phyloP scores from a whole-genome alignment of 92 coral and sea anemone genomes.

The Phenganax stokvisi region DNA sequence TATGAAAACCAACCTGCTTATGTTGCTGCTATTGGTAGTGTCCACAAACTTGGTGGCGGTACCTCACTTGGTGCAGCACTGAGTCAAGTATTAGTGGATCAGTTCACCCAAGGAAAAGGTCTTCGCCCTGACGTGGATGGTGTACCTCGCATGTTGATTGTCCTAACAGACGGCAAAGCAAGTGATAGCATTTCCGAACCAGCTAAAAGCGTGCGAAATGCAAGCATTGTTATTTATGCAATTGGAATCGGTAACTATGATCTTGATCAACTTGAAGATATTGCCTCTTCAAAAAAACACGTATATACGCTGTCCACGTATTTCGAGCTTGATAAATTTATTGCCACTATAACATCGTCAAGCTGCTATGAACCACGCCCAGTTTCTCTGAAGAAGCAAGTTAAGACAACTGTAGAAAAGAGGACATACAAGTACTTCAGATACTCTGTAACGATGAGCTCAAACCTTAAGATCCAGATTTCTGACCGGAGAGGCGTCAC shows the following conservation, averaged over 20 bases:
- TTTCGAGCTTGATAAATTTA: conserved; percentile 11
- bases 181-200: conserved; percentile 9
- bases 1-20: conserved; percentile 22
- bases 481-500: conserved; percentile 24
- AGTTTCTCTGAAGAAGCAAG: conserved; percentile 1
- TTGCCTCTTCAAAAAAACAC: conserved; percentile 25
- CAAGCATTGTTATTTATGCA: conserved; percentile 30
- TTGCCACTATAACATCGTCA: conserved; percentile 32
- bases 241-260: conserved; percentile 33
- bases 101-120: conserved; percentile 27
- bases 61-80: conserved; percentile 31
- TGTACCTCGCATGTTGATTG: conserved; percentile 30
- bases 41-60: conserved; percentile 16
- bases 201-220: conserved; percentile 19
- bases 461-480: conserved; percentile 36
- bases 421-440: conserved; percentile 28
- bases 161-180: conserved; percentile 37
- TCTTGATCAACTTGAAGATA: conserved; percentile 18
- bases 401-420: conserved; percentile 19
- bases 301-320: conserved; percentile 26
- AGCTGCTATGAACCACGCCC: conserved; percentile 40
- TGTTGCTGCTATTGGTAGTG: conserved; percentile 13
- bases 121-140: conserved; percentile 24
- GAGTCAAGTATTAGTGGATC: conserved; percentile 14
- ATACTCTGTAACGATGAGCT: conserved; percentile 23